Evolutionary conservation across 2,888 invertebrate genomes (phyloP), one percentile per base, ranked within the genome.

Genomic region (Hirtodrosophila alboralis): DNA sequence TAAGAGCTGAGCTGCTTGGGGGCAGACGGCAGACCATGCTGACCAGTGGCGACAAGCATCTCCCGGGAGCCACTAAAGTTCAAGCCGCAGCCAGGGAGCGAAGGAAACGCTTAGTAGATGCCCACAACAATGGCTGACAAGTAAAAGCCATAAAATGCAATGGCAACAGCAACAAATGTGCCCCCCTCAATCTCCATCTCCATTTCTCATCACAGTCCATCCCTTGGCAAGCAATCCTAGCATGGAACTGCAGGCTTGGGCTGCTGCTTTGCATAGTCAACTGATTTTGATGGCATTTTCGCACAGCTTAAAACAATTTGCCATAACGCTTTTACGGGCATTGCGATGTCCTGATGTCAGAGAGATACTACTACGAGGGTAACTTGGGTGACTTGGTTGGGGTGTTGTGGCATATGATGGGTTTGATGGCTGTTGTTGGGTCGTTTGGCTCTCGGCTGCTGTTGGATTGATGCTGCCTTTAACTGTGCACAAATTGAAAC

Each of bases 271-370:
- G 84, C 79, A 80, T 80, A 80, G 79, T 79, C 86, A 80, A 80
- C 86, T 85, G 79, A 80, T 83, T 80, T 80, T 80, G 79, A 85
- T 85, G 79, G 86, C 79, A 80, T 86, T 80, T 80, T 85, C 84
- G 80, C 80, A 86, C 62, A 80, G 79, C 79, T 80, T 80, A 85
- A 80, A 80, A 80, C 79, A 80, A 80, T 85, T 80, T 80, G 84
- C 79, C 86, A 83, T 80, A 80, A 85, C 79, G 79, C 64, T 72
- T 85, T 80, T 85, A 80, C 76, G 60, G 60, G 72, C 58, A 28
- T 65, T 66, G 65, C 76, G 58, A 63, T 54, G 63, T 67, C 67
- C 52, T 67, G 86, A 75, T 79, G 86, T 66, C 72, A 65, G 65
- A 56, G 78, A 58, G 78, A 74, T n/a, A n/a, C n/a, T n/a, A n/a